Percentiles rank a stretch among this genome's conserved stretches.
Conservation (phyloP, 2,797 vertebrate genomes). For the Rhynchotus rufescens region DNA sequence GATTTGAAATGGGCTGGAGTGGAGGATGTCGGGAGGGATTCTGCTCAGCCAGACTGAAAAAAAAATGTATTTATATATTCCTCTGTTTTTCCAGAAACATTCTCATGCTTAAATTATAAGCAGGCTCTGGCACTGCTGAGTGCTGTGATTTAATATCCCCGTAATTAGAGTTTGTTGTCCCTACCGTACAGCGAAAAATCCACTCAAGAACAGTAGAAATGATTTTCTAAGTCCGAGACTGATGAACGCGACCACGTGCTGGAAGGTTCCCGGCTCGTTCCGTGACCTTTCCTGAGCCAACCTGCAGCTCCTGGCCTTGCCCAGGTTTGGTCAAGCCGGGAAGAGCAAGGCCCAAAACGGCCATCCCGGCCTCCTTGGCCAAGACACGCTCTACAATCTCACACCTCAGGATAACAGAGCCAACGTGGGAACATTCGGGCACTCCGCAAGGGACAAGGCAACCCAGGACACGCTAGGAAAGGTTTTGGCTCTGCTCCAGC, state of each 20-base stretch:
- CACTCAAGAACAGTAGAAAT: conserved; percentile 52
- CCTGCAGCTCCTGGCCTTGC: neutral
- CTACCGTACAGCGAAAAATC: conserved; percentile 46
- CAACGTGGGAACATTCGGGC: neutral
- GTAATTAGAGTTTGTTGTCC: conserved; percentile 66
- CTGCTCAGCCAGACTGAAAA: neutral
- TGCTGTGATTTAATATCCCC: conserved; percentile 62
- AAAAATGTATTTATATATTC: conserved; percentile 22
- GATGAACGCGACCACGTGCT: neutral
- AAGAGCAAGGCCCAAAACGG: neutral
- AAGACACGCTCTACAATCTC: too few species aligned
- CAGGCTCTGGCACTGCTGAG: conserved; percentile 31
- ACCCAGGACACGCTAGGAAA: neutral
- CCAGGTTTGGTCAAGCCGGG: neutral
- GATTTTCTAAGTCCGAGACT: neutral
- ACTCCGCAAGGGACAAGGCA: rapidly evolving
- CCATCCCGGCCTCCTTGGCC: rapidly evolving
- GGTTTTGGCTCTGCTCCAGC: neutral
- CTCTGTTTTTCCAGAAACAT: conserved; percentile 50
- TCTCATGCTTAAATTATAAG: conserved; percentile 58
- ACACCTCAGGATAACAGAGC: neutral
- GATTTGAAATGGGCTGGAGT: neutral
- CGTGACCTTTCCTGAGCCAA: rapidly evolving
- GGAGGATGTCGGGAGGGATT: neutral
- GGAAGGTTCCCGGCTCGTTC: neutral